phyloP scores from a whole-genome alignment of 2,888 invertebrate genomes.

The Drosophila maculinotata region DNA sequence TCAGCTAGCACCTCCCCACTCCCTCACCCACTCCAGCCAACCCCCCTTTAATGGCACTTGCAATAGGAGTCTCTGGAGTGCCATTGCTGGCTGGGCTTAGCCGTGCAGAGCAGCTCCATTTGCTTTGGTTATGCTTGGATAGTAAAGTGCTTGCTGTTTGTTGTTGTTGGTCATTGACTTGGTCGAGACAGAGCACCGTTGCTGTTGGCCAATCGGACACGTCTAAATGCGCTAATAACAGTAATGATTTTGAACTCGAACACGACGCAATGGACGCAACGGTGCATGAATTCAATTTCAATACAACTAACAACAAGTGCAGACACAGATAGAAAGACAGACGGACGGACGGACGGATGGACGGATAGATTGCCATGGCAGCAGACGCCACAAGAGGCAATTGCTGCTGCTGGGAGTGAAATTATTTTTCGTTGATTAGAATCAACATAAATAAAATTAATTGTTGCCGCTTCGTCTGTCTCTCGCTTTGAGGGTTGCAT shows the following conservation, averaged over 20 bases:
- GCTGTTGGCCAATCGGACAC: constrained; percentile 46
- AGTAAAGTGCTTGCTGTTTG: constrained; percentile 12
- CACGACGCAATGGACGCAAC: constrained; percentile 42
- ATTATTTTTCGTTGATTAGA: constrained; percentile 69
- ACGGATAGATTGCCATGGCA: constrained; percentile 51
- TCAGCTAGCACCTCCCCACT: constrained; percentile 3
- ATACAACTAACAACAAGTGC: constrained; percentile 35
- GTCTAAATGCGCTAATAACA: constrained; percentile 58
- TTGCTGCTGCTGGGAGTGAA: constrained; percentile 34
- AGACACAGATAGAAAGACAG: constrained; percentile 14
- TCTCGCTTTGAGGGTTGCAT: constrained; percentile 67
- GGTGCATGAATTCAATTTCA: constrained; percentile 71
- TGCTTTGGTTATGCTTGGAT: constrained; percentile 40
- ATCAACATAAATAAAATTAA: constrained; percentile 81
- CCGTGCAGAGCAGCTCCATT: constrained; percentile 51
- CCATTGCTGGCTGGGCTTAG: constrained; percentile 42
- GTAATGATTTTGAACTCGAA: constrained; percentile 52
- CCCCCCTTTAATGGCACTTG: constrained; percentile 43
- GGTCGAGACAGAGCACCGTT: constrained; percentile 3
- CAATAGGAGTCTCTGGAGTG: constrained; percentile 44
- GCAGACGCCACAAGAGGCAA: constrained; percentile 50
- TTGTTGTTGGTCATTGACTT: constrained; percentile 28
- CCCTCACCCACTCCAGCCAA: background rate
- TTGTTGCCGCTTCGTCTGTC: constrained; percentile 70
- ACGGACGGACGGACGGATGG: background rate